Base-by-base conservation (phyloP, 1,140 invertebrate genomes). In the Atta colombica region DNA sequence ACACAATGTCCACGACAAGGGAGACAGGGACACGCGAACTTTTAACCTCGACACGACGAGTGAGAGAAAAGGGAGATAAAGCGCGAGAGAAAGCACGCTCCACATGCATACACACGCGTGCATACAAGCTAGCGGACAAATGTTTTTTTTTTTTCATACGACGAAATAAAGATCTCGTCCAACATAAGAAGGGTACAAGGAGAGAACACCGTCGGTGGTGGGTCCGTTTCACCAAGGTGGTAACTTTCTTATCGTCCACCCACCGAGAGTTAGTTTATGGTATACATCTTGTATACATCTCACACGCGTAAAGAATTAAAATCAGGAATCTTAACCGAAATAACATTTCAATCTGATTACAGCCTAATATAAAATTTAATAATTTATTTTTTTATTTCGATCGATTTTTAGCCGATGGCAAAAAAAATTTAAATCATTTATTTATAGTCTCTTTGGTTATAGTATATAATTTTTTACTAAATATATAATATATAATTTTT, bases 161-260 rank as follows among this genome's bases (percentile, higher is more conserved):
- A 51, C 89, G 72, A 90, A 90, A 91, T 91, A 91, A 91, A 91
- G 89, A 91, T 91, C 89, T 91, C 86, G 89, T 91, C 87, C 81
- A 89, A 91, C 89, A 91, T 89, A 89, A 61, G 90, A 84, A 87
- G 35, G 60, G 55, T 91, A 91, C 90, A 91, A 91, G 87, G 87
- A 55, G 89, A 87, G 85, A 91, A 90, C 90, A 90, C 58, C 60
- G 75, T 71, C 84, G 78, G 74, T 91, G 90, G 90, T 91, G 90
- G 87, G 87, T 90, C 74, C 90, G 84, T 89, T 89, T 91, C 78
- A 78, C 89, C 78, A 53, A 91, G 89, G 51, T 53, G 65, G 90
- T 91, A 91, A 89, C 84, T 74, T 87, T 88, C 84, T 84, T 85
- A 45, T 66, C 71, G 16, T 63, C 39, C 49, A 60, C 84, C 65